Evolutionary conservation across 2,797 vertebrate genomes (phyloP), one percentile per base, ranked within the genome.

Genomic region (Xenopus petersii): DNA sequence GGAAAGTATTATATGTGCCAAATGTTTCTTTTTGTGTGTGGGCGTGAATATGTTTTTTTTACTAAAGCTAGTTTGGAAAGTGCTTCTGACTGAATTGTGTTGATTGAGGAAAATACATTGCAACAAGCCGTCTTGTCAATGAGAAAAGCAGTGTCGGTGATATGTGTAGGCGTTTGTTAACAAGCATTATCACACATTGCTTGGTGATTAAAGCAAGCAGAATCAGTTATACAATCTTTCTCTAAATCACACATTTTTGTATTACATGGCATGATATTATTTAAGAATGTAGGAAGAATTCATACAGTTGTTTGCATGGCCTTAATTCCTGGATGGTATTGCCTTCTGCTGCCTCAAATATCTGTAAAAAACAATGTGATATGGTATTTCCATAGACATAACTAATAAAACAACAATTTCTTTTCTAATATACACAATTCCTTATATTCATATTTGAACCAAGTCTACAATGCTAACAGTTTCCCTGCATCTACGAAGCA

Each of bases 1-100:
- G 62, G 46, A n/a, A 33, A 36, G 46, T 9, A 49, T 17, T 66
- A 24, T 71, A 24, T 67, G 69, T 76, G 75, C 75, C 75, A 76
- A 76, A 76, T 54, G 15, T 59, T 71, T 71, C 7, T 24, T 46
- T 65, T 56, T 74, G 56, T 56, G 54, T 56, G 54, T 56, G 54
- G 49, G 15, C 8, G 16, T 76, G 33, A n/a, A 64, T 71, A 60
- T 67, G 17, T 65, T 26, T 64, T 30, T 70, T 71, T 15, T 69
- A 46, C 30, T 55, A 12, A 16, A 11, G 21, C 55, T 59, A 59
- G 12, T n/a, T 69, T 42, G 10, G 33, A 26, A 12, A 70, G 54
- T 71, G 54, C 36, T 65, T 42, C 12, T 7, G 11, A 47, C 13
- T 73, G 54, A 74, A 64, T 64, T 10, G 33, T 68, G 49, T 64